A percentile compares a stretch with the other conserved stretches of the same genome.
These are phyloP conservation scores for Urocyon cinereoargenteus DNA, from an alignment of 2,797 vertebrate genomes.

Conservation along the genomic window DNA sequence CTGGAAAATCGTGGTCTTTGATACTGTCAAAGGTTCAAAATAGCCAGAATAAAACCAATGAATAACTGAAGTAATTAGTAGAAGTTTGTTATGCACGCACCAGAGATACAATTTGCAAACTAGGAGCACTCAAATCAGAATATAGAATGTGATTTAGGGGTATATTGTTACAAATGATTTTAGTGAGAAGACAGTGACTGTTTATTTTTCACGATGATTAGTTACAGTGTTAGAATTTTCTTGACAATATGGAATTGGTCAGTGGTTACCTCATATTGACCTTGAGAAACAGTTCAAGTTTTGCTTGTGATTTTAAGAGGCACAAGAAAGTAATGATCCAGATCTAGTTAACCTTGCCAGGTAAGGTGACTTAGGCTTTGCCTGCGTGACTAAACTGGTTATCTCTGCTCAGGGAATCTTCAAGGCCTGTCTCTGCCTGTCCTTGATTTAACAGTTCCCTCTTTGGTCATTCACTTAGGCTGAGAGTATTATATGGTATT, in stretches of 20 bases:
- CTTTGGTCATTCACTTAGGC: background rate
- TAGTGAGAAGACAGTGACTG: background rate
- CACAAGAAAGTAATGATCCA: background rate
- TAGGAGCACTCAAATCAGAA: background rate
- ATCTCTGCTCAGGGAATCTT: background rate
- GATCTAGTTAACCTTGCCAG: background rate
- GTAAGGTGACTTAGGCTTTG: background rate
- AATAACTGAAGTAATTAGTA: background rate
- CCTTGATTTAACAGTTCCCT: background rate
- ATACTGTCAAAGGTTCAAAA: background rate
- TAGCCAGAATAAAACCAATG: background rate
- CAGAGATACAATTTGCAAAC: background rate
- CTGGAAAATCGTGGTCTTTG: background rate
- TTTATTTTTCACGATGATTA: background rate
- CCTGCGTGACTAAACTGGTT: background rate
- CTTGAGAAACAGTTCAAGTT: background rate
- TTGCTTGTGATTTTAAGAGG: background rate
- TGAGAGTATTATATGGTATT: background rate
- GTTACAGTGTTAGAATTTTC: background rate
- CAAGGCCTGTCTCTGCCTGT: background rate
- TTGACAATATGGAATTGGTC: background rate
- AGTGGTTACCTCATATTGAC: background rate
- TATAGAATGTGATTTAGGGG: background rate
- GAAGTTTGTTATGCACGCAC: background rate
- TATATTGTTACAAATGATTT: background rate